Conservation (phyloP, 2,797 vertebrate species). For the Halcyon smyrnensis region DNA sequence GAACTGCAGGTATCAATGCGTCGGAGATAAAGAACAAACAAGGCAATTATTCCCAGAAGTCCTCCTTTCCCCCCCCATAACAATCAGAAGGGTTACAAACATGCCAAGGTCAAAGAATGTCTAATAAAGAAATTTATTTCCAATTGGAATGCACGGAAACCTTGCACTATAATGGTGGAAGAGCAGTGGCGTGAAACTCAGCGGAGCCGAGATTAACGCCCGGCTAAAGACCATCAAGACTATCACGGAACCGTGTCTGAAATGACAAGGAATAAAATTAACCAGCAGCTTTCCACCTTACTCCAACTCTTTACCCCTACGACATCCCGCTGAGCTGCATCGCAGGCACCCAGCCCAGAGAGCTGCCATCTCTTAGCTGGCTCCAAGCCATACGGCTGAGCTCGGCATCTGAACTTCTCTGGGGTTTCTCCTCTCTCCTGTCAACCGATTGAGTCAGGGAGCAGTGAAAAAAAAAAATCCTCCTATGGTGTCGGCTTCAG, state of each 20-base stretch:
- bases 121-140: slow-evolving; percentile 60
- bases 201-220: slow-evolving; percentile 1
- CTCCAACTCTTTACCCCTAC: not conserved
- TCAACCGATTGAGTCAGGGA: not conserved
- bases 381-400: not conserved
- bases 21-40: slow-evolving; percentile 65
- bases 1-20: slow-evolving; percentile 71
- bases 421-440: not conserved
- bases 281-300: not conserved
- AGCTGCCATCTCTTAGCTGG: not conserved
- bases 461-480: not conserved
- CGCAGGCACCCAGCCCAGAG: not conserved
- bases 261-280: slow-evolving; percentile 46
- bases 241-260: not conserved
- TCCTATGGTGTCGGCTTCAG: not conserved
- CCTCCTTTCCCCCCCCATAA: slow-evolving; percentile 55
- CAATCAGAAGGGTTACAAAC: slow-evolving; percentile 59
- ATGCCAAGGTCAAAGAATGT: slow-evolving; percentile 65
- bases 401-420: not conserved
- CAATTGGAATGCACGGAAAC: slow-evolving; percentile 54
- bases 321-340: not conserved
- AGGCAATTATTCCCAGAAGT: slow-evolving; percentile 47
- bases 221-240: slow-evolving; percentile 14
- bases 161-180: slow-evolving; percentile 9
- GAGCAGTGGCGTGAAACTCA: slow-evolving; percentile 17